Evolutionary conservation across 2,113 vertebrate species (phyloP).

Genomic region (Oryzias woworae): DNA sequence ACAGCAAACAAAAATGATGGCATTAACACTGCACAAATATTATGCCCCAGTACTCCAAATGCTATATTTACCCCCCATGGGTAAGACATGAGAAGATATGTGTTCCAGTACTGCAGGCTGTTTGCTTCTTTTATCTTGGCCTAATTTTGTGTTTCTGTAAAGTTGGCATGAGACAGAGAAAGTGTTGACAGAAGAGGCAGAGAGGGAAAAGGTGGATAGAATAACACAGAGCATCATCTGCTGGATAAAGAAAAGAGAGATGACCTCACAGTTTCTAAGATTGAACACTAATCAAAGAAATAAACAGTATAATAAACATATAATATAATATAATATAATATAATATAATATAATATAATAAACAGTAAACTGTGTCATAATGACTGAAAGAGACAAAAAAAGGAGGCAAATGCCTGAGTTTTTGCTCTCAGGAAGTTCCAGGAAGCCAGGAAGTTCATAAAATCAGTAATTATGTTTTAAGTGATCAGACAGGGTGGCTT

Average conservation of each 20-base stretch:
- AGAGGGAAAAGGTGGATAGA: slow-evolving; percentile 51
- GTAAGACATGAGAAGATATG: slow-evolving; percentile 45
- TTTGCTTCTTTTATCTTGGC: slow-evolving; percentile 59
- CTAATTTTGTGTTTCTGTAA: slow-evolving; percentile 71
- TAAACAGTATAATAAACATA: too few relatives aligned
- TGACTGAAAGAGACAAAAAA: too few relatives aligned
- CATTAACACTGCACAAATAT: slow-evolving; percentile 1
- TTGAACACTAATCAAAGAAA: slow-evolving; percentile 27
- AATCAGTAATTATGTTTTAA: too few relatives aligned
- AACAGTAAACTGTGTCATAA: too few relatives aligned
- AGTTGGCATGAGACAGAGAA: slow-evolving; percentile 39
- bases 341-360: too few relatives aligned
- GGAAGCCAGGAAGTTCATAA: too few relatives aligned
- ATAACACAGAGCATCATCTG: slow-evolving; percentile 46
- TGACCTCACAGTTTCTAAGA: slow-evolving; percentile 32
- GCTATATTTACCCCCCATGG: slow-evolving; percentile 35
- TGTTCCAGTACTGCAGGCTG: slow-evolving; percentile 45
- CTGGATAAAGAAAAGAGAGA: slow-evolving; percentile 19
- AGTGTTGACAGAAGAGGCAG: slow-evolving; percentile 11
- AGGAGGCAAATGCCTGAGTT: too few relatives aligned
- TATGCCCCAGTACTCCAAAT: neutral
- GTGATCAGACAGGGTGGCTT: too few relatives aligned
- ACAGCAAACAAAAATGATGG: slow-evolving; percentile 35
- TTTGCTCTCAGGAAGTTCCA: too few relatives aligned
- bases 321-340: too few relatives aligned